Evolutionary conservation across 2,113 vertebrate genomes (phyloP), one percentile per base, ranked within the genome.

Genomic region (Pseudopodoces humilis): DNA sequence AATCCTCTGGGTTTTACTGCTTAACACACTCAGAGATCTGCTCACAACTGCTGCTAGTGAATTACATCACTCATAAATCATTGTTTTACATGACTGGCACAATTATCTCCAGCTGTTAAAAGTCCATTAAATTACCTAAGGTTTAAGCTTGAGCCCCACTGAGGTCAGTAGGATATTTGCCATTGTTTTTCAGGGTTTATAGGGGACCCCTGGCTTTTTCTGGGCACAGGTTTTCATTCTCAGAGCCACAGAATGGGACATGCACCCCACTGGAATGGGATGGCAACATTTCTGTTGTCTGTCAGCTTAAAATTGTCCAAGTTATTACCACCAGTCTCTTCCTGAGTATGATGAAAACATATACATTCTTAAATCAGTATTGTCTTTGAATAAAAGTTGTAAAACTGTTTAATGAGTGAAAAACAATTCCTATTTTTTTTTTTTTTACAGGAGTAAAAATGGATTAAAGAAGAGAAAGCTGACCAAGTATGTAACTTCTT

Each of bases 401-500:
- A 8, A 16, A 17, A 6, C 10, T 55, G 12, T 15, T 82, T 33
- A 56, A 47, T n/a, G 25, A 86, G 50, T 55, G 12, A 77, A 83
- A 92, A 64, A 3, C 9, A 1, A 2, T 39, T n/a, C 2, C 8
- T 39, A 39, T 30, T 97, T 81, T 95, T 65, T 96, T 69, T 53
- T 43, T 33, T 97, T 97, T 97, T 95, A 56, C 97, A 99, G 99
- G 99, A 99, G 98, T 98, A 99, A 99, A 98, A 99, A 99, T 28
- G 99, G 99, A 63, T 97, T 99, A 97, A 99, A 99, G 98, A 99
- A 99, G 98, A 98, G 99, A 97, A 99, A 99, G 93, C 97, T 99
- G 95, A 99, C 99, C 58, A 99, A 99, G 99, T 99, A 99, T 96
- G 98, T 95, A 50, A 60, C 56, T 33, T 78, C 76, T 92, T 13